Evolutionary conservation across 2,888 invertebrate genomes (phyloP), one percentile per base, ranked within the genome.

Genomic region (Slavum lentiscoides): DNA sequence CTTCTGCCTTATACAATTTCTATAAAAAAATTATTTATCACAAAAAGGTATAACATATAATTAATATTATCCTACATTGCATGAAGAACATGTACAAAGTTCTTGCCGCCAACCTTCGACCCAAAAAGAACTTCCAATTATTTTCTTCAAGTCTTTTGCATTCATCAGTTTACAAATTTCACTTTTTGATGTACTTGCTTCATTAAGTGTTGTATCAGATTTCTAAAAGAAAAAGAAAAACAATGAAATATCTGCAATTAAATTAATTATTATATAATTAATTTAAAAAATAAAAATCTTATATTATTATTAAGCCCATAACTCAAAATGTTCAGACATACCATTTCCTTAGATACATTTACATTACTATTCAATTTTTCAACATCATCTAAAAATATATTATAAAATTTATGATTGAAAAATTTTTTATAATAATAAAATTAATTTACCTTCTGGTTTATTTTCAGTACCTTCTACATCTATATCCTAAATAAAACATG

Each of bases 71-170:
- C 82, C 84, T 85, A 84, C 84, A 83, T 85, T 86, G 85, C 94
- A 80, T 9, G 72, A 58, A 39, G 64, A 39, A 94, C 94, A 94
- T 21, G 89, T 89, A 84, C 94, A 94, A 0, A 97, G 88, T 82
- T 91, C 90, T 76, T 90, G 89, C 62, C 97, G 90, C 92, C 96
- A 94, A 77, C 90, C 90, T 49, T 90, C 89, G 5, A 89, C 89
- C 93, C 93, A 94, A 85, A 93, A 94, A 83, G 92, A 91, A n/a
- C 93, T 91, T 66, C 91, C 91, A 83, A 86, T 87, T 58, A 77
- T 77, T 43, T 81, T 62, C 15, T 55, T 64, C 6, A 30, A 9
- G 17, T 80, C n/a, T 72, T 72, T 72, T 19, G 58, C 37, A n/a
- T 55, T 72, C 1, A 5, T 43, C 55, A 80, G 58, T 23, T 80